Evolutionary conservation across 1,140 invertebrate genomes (phyloP), one percentile per base, ranked within the genome.

Genomic region (Nephotettix cincticeps): DNA sequence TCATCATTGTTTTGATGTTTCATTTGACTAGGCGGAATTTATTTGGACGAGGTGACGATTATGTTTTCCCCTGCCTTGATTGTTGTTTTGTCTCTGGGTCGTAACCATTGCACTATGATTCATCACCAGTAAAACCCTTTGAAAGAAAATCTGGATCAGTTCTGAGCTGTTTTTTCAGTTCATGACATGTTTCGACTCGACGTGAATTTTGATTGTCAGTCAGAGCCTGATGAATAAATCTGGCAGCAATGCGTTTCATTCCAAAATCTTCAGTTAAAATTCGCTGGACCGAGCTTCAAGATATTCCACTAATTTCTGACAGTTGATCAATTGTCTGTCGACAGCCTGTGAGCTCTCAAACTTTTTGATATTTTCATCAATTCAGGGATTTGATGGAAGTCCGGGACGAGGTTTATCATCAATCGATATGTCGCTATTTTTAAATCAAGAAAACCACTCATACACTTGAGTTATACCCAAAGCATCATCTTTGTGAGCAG

Each of bases 1-100:
- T 77, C 58, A 79, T 67, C 75, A 79, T 79, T 9, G 74, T 74
- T 69, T 80, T 80, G 40, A 78, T 66, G 32, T 76, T 77, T 30
- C 72, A 77, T 30, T 61, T 30, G 58, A 36, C 23, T 69, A 58
- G n/a, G 19, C 9, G 61, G 30, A 4, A 65, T 56, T 71, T 64
- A 56, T 74, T 76, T 72, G 72, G 75, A 72, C 40, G 25, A 17
- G 70, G 66, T 71, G 72, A 63, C 72, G 29, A 51, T 17, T 25
- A 27, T 32, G 47, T 69, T 56, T 40, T 74, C 64, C 72, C 76
- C 27, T 45, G 17, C 36, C 19, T 29, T 51, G 56, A 64, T 25
- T 70, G 54, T 45, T 70, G 63, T 28, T 68, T 73, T 40, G 72
- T 71, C 71, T 73, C 70, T 29, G 64, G 65, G 58, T 73, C 68